Conservation (phyloP, 2,113 vertebrate species). For the Zootoca vivipara region DNA sequence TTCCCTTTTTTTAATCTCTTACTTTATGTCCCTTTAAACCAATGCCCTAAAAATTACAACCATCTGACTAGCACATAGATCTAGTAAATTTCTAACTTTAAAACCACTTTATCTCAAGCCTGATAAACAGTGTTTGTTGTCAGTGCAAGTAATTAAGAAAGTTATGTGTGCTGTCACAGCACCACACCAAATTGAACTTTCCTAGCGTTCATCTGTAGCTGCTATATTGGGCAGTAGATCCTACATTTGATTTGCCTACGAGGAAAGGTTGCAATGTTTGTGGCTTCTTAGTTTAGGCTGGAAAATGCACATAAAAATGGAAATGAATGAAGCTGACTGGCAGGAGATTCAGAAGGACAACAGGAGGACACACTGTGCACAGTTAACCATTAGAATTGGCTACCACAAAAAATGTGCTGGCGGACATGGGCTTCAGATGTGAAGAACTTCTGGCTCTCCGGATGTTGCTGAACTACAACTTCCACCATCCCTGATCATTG, state of each 20-base stretch:
- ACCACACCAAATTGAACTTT: neutral
- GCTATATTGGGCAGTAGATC: neutral
- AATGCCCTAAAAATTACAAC: slow-evolving; percentile 53
- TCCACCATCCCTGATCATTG: too few relatives aligned
- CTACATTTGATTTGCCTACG: neutral
- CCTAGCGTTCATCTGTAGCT: slow-evolving; percentile 23
- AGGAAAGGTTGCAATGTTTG: neutral
- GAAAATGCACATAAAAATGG: neutral
- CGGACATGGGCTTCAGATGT: neutral
- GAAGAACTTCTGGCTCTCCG: too few relatives aligned
- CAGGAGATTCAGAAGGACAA: neutral
- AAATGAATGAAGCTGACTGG: neutral
- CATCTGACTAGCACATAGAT: slow-evolving; percentile 27
- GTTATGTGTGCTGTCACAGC: neutral
- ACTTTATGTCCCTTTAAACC: slow-evolving; percentile 55
- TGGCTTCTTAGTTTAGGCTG: neutral
- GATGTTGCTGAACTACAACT: too few relatives aligned
- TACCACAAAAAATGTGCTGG: neutral
- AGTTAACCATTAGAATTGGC: neutral
- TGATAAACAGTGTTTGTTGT: slow-evolving; percentile 50
- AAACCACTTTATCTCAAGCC: slow-evolving; percentile 54
- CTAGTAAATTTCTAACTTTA: slow-evolving; percentile 53
- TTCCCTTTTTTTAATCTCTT: slow-evolving; percentile 29
- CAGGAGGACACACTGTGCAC: neutral
- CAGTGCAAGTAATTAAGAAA: slow-evolving; percentile 51